Conservation (phyloP, 1,140 invertebrate genomes). For the Capitella teleta region DNA sequence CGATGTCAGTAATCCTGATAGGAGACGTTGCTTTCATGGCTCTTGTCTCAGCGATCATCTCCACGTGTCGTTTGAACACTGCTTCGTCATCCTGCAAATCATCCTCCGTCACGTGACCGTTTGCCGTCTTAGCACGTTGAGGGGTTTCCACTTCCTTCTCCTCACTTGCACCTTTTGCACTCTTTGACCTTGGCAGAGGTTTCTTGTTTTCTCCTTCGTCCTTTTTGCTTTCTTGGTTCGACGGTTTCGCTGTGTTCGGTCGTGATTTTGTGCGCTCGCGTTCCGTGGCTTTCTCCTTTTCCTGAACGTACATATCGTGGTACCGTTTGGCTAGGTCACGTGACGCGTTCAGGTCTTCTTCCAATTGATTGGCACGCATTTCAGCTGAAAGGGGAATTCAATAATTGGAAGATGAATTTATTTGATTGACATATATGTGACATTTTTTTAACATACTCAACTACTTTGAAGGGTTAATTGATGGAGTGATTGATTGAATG, state of each 20-base stretch:
- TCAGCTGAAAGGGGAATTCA: neutral
- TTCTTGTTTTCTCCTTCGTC: too few species aligned
- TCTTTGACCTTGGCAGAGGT: too few species aligned
- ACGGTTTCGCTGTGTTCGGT: too few species aligned
- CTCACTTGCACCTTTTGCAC: too few species aligned
- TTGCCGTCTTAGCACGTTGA: too few species aligned
- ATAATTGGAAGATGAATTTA: too few species aligned
- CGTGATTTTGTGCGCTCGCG: neutral
- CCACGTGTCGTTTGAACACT: conserved; percentile 1
- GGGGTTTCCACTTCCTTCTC: too few species aligned
- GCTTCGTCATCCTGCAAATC: conserved; percentile 5
- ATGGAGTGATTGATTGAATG: too few species aligned
- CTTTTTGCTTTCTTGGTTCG: too few species aligned
- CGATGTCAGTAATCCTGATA: conserved; percentile 1
- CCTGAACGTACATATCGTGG: neutral
- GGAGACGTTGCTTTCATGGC: neutral
- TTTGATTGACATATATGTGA: too few species aligned
- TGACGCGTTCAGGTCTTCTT: neutral
- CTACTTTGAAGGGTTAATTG: too few species aligned
- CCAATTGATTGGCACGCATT: neutral
- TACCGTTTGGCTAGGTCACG: neutral
- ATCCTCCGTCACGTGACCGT: conserved; percentile 9
- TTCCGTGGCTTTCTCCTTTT: neutral
- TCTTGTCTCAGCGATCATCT: conserved; percentile 3
- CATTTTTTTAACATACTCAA: too few species aligned